Conservation (phyloP, 1,140 invertebrate species). For the Sarcophaga peregrina region DNA sequence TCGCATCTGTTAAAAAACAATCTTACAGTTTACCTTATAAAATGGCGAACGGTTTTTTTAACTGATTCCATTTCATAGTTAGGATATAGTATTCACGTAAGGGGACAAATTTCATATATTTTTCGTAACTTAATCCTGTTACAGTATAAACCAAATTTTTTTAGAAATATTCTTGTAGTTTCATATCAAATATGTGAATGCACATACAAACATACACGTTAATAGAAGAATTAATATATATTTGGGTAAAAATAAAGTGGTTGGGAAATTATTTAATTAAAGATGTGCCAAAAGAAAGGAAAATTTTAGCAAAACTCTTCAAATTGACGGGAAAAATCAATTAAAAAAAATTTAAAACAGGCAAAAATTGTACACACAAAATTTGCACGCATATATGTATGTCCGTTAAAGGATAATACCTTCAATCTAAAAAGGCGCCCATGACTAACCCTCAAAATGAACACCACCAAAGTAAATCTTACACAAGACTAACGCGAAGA, state of each 20-base stretch:
- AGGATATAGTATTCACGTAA: not conserved
- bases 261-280: slow-evolving; percentile 66
- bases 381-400: slow-evolving; percentile 20
- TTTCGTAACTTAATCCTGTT: slow-evolving; percentile 44
- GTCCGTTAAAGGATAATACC: slow-evolving; percentile 36
- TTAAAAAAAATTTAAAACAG: slow-evolving; percentile 26
- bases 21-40: not conserved
- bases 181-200: not conserved
- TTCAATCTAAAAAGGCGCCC: not conserved
- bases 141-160: slow-evolving; percentile 33
- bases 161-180: not conserved
- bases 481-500: not conserved
- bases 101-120: not conserved
- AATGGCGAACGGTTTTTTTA: slow-evolving; percentile 8
- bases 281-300: slow-evolving; percentile 19
- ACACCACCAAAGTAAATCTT: slow-evolving; percentile 48
- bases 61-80: slow-evolving; percentile 27
- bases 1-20: slow-evolving; percentile 55
- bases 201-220: slow-evolving; percentile 30
- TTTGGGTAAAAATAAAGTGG: slow-evolving; percentile 49
- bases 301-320: slow-evolving; percentile 27
- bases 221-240: slow-evolving; percentile 11
- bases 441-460: slow-evolving; percentile 13
- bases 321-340: slow-evolving; percentile 37
- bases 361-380: slow-evolving; percentile 4